phyloP scores from a whole-genome alignment of 2,797 vertebrate species.

The Sebastes aleutianus region DNA sequence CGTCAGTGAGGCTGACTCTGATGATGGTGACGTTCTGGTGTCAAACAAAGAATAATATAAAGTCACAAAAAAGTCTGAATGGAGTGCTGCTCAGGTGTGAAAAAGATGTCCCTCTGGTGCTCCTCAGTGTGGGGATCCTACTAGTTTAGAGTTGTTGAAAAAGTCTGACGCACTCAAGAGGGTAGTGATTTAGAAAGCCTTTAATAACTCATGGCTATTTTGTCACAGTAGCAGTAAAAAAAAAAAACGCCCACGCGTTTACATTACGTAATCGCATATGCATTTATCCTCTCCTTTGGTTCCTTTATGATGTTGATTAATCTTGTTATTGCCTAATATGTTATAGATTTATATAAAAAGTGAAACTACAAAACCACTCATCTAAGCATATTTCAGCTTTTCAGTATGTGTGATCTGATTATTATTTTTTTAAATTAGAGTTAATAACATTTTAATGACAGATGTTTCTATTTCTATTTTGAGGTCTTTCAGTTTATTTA shows the following conservation, averaged over 20 bases:
- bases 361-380: background rate
- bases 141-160: no score
- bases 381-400: background rate
- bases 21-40: conserved; percentile 78
- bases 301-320: background rate
- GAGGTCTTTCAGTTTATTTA: background rate
- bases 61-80: background rate
- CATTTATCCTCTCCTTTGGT: background rate
- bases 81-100: background rate
- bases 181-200: no score
- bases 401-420: background rate
- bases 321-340: no score
- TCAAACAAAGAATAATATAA: background rate
- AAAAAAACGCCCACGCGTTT: accelerated
- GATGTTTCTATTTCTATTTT: background rate
- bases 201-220: no score
- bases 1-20: conserved; percentile 72
- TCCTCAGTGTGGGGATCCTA: no score
- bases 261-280: no score
- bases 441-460: background rate
- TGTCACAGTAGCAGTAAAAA: no score
- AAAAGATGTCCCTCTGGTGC: no score
- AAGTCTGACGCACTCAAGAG: no score
- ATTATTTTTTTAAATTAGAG: background rate
- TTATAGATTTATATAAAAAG: background rate